Evolutionary conservation across 1,140 invertebrate species (phyloP), one percentile per base, ranked within the genome.

Genomic region (Eubasilissa regina): DNA sequence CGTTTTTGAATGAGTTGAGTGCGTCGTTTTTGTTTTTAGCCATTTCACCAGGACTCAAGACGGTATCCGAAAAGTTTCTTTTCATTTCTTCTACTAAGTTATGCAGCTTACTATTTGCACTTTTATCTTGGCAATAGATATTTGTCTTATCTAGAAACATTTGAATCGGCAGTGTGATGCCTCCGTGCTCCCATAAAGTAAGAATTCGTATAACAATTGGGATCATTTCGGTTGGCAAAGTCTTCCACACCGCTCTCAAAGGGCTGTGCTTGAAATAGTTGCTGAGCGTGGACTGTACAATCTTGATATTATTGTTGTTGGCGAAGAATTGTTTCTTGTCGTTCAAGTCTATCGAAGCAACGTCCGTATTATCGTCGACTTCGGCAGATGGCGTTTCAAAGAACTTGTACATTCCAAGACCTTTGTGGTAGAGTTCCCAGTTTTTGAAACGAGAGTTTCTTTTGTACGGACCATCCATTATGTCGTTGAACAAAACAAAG

Each of bases 191-290:
- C 81, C 81, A 83, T 4, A 80, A 12, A n/a, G 75, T 80, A 17
- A 83, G 47, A 13, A 83, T 70, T 43, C 79, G 76, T 19, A 83
- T 75, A n/a, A 77, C 56, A 6, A 80, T 64, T 19, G 81, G 81
- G 11, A 83, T 35, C 17, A 80, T 70, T 43, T 77, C 70, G 12
- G 15, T 43, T 0, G 81, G 58, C n/a, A 83, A 45, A 4, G 51
- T 78, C 44, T 68, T 83, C 81, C 81, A 83, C 0, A 72, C 45
- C 15, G 35, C 19, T 25, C 56, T 78, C 53, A 83, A 58, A 4
- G 81, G 81, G 76, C 81, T 83, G 60, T 83, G 78, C 47, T 78
- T 35, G 43, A 83, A 83, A 35, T 83, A 83, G 45, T 77, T 80
- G n/a, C 78, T 78, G n/a, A 83, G 78, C 7, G 81, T 80, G 1